Conservation (phyloP, 2,888 invertebrate species). For the Athalia circularis region DNA sequence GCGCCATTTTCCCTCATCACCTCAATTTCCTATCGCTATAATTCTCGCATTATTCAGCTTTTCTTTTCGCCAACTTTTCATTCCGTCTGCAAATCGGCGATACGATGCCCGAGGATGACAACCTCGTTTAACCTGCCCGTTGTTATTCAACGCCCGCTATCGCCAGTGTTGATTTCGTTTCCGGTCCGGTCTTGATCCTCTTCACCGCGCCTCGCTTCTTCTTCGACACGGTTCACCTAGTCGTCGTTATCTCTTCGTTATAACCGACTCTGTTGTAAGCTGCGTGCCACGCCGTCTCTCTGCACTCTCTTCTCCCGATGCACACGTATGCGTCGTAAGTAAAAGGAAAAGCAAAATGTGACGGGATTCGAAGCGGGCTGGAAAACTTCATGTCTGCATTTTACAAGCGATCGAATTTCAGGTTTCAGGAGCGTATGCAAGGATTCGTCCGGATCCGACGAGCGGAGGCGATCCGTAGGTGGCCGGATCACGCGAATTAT, state of each 20-base stretch:
- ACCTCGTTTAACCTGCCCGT: constrained; percentile 30
- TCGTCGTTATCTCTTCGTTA: constrained; percentile 11
- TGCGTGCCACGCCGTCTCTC: constrained; percentile 26
- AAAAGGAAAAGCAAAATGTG: too few species aligned
- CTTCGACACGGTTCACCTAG: not conserved
- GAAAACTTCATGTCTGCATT: too few species aligned
- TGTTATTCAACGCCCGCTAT: constrained; percentile 7
- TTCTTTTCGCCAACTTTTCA: not conserved
- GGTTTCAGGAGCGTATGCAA: too few species aligned
- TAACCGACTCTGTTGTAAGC: too few species aligned
- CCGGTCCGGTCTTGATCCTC: constrained; percentile 14
- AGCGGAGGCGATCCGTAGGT: too few species aligned
- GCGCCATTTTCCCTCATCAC: not conserved
- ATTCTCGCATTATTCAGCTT: too few species aligned
- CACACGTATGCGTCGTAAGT: not conserved
- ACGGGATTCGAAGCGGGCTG: too few species aligned
- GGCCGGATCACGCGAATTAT: too few species aligned
- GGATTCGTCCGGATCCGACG: too few species aligned
- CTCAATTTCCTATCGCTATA: too few species aligned
- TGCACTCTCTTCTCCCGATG: not conserved
- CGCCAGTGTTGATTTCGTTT: constrained; percentile 33
- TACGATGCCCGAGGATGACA: not conserved
- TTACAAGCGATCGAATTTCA: too few species aligned
- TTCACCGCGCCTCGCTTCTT: constrained; percentile 2
- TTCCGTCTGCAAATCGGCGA: not conserved